These are phyloP conservation scores for Cynoglossus semilaevis DNA, from an alignment of 2,113 vertebrate species.

Conservation along the genomic window DNA sequence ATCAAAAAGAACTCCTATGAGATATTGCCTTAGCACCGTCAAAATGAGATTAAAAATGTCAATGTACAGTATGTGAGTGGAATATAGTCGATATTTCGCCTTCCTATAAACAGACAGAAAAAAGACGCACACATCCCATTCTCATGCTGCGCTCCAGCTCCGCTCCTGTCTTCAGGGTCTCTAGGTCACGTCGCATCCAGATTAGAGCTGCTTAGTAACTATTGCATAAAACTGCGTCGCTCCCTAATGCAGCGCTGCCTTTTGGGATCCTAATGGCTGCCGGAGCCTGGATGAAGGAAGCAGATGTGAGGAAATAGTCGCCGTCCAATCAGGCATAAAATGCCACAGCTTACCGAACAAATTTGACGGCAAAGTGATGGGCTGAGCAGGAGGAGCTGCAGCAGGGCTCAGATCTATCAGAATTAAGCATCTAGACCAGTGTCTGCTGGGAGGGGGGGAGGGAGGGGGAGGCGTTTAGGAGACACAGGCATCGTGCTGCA, in stretches of 20 bases:
- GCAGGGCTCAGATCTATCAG: slow-evolving; percentile 27
- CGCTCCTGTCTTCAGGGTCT: slow-evolving; percentile 28
- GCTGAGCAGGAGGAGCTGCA: slow-evolving; percentile 10
- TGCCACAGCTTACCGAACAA: slow-evolving; percentile 28
- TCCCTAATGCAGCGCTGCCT: slow-evolving; percentile 64
- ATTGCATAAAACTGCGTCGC: slow-evolving; percentile 56
- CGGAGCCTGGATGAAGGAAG: slow-evolving; percentile 59
- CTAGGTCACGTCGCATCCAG: slow-evolving; percentile 53
- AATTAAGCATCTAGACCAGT: slow-evolving; percentile 24
- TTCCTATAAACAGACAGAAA: slow-evolving; percentile 35
- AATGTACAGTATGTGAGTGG: slow-evolving; percentile 36
- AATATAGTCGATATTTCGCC: slow-evolving; percentile 31
- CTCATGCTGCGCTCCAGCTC: not conserved
- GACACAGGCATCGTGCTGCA: too few relatives aligned
- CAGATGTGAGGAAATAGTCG: slow-evolving; percentile 73
- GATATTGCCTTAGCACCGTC: slow-evolving; percentile 48
- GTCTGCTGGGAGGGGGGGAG: slow-evolving; percentile 23
- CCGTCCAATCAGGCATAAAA: slow-evolving; percentile 50
- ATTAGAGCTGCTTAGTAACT: slow-evolving; percentile 52
- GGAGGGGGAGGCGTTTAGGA: not conserved
- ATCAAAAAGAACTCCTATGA: slow-evolving; percentile 58
- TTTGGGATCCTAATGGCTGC: slow-evolving; percentile 55
- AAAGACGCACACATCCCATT: slow-evolving; percentile 8
- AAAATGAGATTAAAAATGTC: slow-evolving; percentile 58
- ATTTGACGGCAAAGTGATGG: slow-evolving; percentile 43